Base-by-base conservation (phyloP, 2,113 vertebrate genomes). In the Xenopus tropicalis region DNA sequence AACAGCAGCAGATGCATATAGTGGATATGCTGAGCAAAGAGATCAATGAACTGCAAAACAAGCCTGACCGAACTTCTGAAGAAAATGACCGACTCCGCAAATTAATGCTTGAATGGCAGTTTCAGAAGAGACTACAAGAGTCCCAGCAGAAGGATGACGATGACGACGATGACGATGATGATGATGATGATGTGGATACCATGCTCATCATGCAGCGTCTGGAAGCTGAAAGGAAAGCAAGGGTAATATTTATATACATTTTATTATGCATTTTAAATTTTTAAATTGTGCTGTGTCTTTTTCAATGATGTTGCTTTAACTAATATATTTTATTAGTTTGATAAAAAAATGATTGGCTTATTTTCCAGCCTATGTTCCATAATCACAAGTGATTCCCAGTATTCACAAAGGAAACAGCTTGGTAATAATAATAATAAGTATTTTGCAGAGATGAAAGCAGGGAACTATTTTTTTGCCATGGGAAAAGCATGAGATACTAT, bases 21-120 rank as follows among this genome's bases (percentile, higher is more conserved):
- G 95, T 96, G 16, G 96, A 98, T 79, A 93, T 99, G 86, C 90
- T 99, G 79, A 96, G 96, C 84, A 93, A 93, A 69, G 97, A 99
- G 89, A 98, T 99, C 86, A 95, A 95, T 82, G 97, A 98, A 0
- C 93, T 99, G 19, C 97, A 99, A 87, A 85, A 89, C 44, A 96
- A 95, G 74, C 85, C 93, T 0, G 95, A 97, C 82, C 93, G 96
- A 70, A 94, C 90, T 0, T 92, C 95, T 0, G 97, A 99, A 83
- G 97, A 99, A 61, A 98, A 87, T 1, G 97, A 98, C 83, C 94
- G 97, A 1, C 91, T 99, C 56, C 91, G 97, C 78, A 97, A 95
- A 77, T 93, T 99, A 73, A 95, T 99, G 97, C 90, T 99, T 37
- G 97, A 99, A 86, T 98, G 97, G 96, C 96, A 99, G 88, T 99